Conservation (phyloP, 2,797 vertebrate species). For the Sebastes glaucus region DNA sequence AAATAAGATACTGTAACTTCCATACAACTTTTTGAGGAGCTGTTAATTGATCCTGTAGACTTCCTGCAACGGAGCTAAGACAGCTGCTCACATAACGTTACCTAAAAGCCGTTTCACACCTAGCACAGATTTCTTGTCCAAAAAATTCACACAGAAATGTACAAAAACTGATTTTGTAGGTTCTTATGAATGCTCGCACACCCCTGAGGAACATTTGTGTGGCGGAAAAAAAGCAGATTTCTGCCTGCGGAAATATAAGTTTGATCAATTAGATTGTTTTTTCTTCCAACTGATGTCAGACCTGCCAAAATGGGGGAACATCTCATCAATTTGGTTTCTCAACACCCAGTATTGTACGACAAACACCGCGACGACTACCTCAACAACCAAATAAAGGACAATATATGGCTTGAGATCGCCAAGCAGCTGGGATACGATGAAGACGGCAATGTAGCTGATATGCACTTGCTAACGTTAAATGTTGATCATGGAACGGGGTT, state of each 20-base stretch:
- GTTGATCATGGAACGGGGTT: too few relatives aligned
- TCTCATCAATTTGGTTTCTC: background rate
- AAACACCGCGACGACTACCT: background rate
- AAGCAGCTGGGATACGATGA: background rate
- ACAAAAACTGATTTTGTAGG: too few relatives aligned
- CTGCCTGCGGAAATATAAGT: fast-evolving
- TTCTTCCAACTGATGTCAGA: too few relatives aligned
- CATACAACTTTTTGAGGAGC: background rate
- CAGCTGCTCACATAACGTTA: background rate
- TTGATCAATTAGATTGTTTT: too few relatives aligned
- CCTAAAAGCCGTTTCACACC: too few relatives aligned
- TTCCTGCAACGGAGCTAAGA: background rate
- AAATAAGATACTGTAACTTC: background rate
- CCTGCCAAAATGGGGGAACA: background rate
- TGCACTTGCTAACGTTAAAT: background rate
- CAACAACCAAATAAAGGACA: background rate
- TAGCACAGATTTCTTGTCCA: fast-evolving
- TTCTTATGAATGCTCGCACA: too few relatives aligned
- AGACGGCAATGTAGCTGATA: background rate
- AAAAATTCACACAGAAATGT: fast-evolving
- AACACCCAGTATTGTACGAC: fast-evolving
- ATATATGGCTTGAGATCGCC: background rate
- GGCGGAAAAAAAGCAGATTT: fast-evolving
- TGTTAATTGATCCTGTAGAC: background rate
- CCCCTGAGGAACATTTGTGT: fast-evolving